Base-by-base conservation (phyloP, 2,797 vertebrate genomes). In the Gymnocypris eckloni region DNA sequence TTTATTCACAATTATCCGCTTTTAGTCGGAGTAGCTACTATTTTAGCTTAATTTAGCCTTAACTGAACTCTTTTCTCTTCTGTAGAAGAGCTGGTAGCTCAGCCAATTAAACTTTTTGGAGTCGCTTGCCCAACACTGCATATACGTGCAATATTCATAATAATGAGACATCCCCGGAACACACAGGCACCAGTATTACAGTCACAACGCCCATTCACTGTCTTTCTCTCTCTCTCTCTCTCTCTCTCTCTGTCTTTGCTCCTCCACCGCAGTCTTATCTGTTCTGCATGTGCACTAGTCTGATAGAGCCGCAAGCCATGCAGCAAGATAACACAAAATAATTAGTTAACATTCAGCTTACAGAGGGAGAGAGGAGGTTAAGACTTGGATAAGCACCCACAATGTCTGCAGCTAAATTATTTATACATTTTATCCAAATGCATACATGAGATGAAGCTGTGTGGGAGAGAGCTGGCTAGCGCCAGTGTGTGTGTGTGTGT, bases 261-360 rank as follows among this genome's bases (percentile, higher is more conserved):
- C 54, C 50, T 70, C 43, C 76, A 72, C 83, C 93, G 93, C 93
- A 92, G 91, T 80, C 93, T 96, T 96, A 96, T 96, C 95, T 94
- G 87, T 86, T 71, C 91, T 91, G 92, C 91, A 92, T 91, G 93
- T 93, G 93, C 92, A 90, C 90, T 93, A 92, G 93, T 93, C 93
- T 95, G 95, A 95, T 94, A 95, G 94, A 86, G 92, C 94, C 94
- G 90, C 91, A 86, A 94, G 94, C 93, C 94, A 93, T 90, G 89
- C 92, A 89, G 89, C 84, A 93, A 95, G 94, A 95, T 95, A 95
- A 94, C 93, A 94, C 92, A 94, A 93, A 96, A 96, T 96, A 95
- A 95, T 95, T 96, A 96, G 94, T 92, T 94, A 94, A 94, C 94
- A 94, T 93, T 95, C 92, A 91, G 92, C 93, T 95, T 89, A 92